These are phyloP conservation scores for Helicoverpa assulta DNA, from an alignment of 2,888 invertebrate species.

Conservation along the genomic window DNA sequence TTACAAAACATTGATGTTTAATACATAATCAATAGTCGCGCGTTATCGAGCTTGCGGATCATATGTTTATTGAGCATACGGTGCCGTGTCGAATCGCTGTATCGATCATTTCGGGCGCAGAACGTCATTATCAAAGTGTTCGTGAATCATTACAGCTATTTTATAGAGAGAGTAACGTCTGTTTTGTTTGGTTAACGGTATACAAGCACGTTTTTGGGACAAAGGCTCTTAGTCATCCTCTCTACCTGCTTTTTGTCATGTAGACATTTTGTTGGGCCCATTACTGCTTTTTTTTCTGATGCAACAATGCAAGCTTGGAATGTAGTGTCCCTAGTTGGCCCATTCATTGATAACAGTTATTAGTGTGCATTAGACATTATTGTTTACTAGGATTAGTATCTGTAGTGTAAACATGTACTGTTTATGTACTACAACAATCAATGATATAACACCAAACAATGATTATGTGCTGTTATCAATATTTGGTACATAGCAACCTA, in stretches of 20 bases:
- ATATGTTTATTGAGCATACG: conserved; percentile 75
- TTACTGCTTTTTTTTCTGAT: conserved; percentile 61
- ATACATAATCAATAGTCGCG: conserved; percentile 44
- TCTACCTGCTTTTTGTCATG: conserved; percentile 83
- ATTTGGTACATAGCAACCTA: conserved; percentile 43
- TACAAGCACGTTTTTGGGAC: conserved; percentile 84
- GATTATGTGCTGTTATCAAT: conserved; percentile 45
- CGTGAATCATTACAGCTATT: conserved; percentile 80
- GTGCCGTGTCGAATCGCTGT: conserved; percentile 76
- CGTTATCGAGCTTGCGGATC: conserved; percentile 65
- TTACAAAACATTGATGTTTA: conserved; percentile 59
- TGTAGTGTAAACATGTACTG: conserved; percentile 58
- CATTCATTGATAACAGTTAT: conserved; percentile 56
- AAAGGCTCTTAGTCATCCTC: conserved; percentile 85
- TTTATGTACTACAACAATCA: conserved; percentile 48
- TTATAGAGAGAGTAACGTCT: conserved; percentile 78
- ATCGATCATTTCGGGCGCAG: conserved; percentile 83
- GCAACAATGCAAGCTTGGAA: conserved; percentile 51
- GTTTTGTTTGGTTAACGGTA: conserved; percentile 88
- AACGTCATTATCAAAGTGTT: conserved; percentile 69
- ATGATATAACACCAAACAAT: conserved; percentile 47
- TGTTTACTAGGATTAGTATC: conserved; percentile 56
- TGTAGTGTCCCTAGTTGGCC: conserved; percentile 39
- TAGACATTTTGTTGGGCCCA: conserved; percentile 70
- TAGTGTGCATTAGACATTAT: conserved; percentile 35